These are phyloP conservation scores for Epinephelus lanceolatus DNA, from an alignment of 2,113 vertebrate genomes.

Conservation along the genomic window DNA sequence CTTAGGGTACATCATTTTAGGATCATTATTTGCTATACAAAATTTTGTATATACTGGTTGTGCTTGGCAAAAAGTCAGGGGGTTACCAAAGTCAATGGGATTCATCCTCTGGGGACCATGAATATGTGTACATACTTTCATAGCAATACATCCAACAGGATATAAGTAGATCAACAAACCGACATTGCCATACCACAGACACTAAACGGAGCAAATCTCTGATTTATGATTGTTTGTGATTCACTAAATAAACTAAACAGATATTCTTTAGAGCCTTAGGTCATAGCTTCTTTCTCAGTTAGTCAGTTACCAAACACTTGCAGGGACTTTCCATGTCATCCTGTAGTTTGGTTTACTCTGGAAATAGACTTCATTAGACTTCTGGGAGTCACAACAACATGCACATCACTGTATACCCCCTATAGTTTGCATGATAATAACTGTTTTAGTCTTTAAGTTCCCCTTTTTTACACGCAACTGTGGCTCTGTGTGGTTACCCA, in stretches of 20 bases:
- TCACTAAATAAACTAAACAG: slow-evolving; percentile 20
- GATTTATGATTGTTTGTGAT: slow-evolving; percentile 35
- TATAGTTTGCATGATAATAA: slow-evolving; percentile 21
- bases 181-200: not conserved
- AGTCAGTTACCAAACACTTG: slow-evolving; percentile 53
- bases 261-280: slow-evolving; percentile 2
- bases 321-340: slow-evolving; percentile 75
- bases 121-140: not conserved
- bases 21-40: not conserved
- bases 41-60: no score
- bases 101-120: not conserved
- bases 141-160: not conserved
- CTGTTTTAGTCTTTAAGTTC: not conserved
- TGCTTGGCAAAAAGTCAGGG: no score
- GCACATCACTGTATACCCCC: not conserved
- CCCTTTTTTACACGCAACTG: not conserved
- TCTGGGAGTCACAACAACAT: slow-evolving; percentile 22
- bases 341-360: slow-evolving; percentile 43
- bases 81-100: not conserved
- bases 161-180: no score
- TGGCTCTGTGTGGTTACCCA: not conserved
- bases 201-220: not conserved
- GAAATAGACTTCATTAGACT: slow-evolving; percentile 63
- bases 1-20: not conserved
- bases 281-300: slow-evolving; percentile 49